Conservation (phyloP, 2,113 vertebrate genomes). For the Chinchilla lanigera region DNA sequence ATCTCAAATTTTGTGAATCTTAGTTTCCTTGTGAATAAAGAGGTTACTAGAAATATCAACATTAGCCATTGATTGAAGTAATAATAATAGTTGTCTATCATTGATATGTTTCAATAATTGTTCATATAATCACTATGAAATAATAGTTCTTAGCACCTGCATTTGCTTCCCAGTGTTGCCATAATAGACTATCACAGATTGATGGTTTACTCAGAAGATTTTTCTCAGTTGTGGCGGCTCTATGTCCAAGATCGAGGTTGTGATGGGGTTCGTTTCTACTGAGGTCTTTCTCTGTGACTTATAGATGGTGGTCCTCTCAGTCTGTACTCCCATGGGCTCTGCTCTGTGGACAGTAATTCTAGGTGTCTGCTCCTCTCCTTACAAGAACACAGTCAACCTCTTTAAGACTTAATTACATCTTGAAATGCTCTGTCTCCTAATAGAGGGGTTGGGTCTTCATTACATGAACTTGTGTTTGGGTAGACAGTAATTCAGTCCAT, state of each 20-base stretch:
- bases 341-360: neutral
- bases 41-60: neutral
- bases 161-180: neutral
- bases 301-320: neutral
- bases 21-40: conserved; percentile 7
- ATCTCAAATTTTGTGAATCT: neutral
- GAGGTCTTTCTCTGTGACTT: neutral
- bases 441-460: neutral
- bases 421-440: neutral
- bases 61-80: neutral
- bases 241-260: neutral
- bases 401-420: neutral
- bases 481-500: neutral
- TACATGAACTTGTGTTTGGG: neutral
- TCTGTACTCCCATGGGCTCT: neutral
- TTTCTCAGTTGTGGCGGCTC: neutral
- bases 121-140: neutral
- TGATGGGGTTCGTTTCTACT: neutral
- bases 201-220: neutral
- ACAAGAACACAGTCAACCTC: neutral
- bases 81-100: neutral
- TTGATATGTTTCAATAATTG: neutral
- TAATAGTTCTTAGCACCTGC: neutral
- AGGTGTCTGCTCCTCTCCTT: neutral
- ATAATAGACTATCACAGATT: neutral